A percentile compares a stretch with the other conserved stretches of the same genome.
Conservation (phyloP, 2,797 vertebrate species). For the Malacoctenus gilli region DNA sequence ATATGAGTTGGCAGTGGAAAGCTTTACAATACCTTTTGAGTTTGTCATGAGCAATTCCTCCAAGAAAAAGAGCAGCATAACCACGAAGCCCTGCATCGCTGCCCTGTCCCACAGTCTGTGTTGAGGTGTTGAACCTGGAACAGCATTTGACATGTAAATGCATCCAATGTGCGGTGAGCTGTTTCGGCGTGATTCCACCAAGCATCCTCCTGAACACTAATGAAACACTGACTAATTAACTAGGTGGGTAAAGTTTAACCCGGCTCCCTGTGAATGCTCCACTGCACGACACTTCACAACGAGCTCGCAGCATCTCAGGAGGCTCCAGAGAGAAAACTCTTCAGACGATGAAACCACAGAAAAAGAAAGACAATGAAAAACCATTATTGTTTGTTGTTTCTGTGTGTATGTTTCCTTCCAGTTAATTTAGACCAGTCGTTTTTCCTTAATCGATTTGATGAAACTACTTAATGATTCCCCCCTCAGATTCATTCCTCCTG, state of each 20-base stretch:
- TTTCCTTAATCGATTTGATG: too few relatives aligned
- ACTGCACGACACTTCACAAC: conserved; percentile 9
- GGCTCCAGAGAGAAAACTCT: too few relatives aligned
- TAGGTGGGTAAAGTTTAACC: conserved; percentile 78
- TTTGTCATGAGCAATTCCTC: conserved; percentile 40
- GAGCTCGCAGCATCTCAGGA: background rate
- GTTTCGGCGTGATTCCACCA: conserved; percentile 60
- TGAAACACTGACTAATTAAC: conserved; percentile 80
- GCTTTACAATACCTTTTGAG: conserved; percentile 72
- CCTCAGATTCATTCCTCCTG: too few relatives aligned
- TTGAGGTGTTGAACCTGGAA: conserved; percentile 21
- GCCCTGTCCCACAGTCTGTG: conserved; percentile 59
- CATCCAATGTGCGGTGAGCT: conserved; percentile 55
- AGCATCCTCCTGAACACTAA: conserved; percentile 68
- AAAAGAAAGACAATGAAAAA: too few relatives aligned
- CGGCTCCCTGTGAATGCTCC: conserved; percentile 41
- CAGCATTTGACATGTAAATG: conserved; percentile 28
- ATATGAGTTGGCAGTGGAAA: too few relatives aligned
- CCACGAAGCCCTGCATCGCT: conserved; percentile 25
- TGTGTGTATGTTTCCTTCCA: too few relatives aligned
- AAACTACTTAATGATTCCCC: too few relatives aligned
- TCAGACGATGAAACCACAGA: too few relatives aligned
- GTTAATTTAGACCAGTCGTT: too few relatives aligned
- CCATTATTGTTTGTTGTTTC: too few relatives aligned
- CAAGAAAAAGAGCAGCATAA: conserved; percentile 57